Percentiles rank a stretch among this genome's conserved stretches.
Conservation (phyloP, 2,113 vertebrate genomes). For the Osmerus mordax region DNA sequence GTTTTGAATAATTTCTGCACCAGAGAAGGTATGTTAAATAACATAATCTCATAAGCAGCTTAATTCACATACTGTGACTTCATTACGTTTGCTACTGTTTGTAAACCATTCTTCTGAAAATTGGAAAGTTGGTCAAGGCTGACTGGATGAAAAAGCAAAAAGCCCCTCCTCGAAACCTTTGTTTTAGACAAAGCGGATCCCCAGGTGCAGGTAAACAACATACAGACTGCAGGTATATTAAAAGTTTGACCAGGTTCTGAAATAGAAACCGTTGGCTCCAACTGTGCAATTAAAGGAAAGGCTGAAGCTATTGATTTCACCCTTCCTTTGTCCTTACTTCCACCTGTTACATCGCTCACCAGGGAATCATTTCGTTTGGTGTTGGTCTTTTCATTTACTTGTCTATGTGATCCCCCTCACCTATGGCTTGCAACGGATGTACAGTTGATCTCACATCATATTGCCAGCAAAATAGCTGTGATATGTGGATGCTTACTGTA, state of each 20-base stretch:
- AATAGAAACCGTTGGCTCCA: slow-evolving; percentile 67
- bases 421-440: background rate
- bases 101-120: slow-evolving; percentile 60
- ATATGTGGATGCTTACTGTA: background rate
- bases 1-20: slow-evolving; percentile 69
- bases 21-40: slow-evolving; percentile 62
- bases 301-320: slow-evolving; percentile 70
- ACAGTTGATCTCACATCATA: too few relatives aligned
- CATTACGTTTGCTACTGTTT: slow-evolving; percentile 69
- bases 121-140: slow-evolving; percentile 40
- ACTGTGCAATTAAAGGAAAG: slow-evolving; percentile 61
- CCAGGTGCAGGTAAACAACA: slow-evolving; percentile 32
- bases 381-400: slow-evolving; percentile 11
- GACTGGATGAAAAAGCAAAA: slow-evolving; percentile 38
- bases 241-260: slow-evolving; percentile 65
- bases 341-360: slow-evolving; percentile 55
- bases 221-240: slow-evolving; percentile 65
- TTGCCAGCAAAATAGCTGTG: background rate
- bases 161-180: slow-evolving; percentile 44
- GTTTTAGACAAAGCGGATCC: slow-evolving; percentile 45
- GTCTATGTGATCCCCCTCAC: background rate
- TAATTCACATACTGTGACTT: slow-evolving; percentile 71
- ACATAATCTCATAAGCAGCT: slow-evolving; percentile 73
- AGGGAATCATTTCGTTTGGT: slow-evolving; percentile 43
- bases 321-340: slow-evolving; percentile 60